These are phyloP conservation scores for Pica pica DNA, from an alignment of 2,113 vertebrate species.

Conservation along the genomic window DNA sequence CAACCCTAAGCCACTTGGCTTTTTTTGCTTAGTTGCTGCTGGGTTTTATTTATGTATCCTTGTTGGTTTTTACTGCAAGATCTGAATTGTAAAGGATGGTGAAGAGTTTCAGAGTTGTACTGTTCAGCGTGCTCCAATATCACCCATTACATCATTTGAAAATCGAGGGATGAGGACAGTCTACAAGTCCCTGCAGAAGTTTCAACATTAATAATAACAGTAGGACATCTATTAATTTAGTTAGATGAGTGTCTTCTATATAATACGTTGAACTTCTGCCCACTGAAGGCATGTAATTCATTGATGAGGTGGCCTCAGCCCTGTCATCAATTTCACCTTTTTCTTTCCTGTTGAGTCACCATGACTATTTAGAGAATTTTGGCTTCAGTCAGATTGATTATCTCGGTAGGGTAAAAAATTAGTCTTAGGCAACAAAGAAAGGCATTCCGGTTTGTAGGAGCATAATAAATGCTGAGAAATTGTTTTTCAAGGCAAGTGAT, in stretches of 20 bases:
- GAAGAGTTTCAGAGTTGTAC: neutral
- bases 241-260: neutral
- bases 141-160: neutral
- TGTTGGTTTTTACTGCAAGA: neutral
- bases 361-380: conserved; percentile 7
- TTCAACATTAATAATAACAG: neutral
- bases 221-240: neutral
- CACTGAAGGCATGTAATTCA: conserved; percentile 7
- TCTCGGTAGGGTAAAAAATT: conserved; percentile 20
- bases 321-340: neutral
- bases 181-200: neutral
- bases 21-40: neutral
- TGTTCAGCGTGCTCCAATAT: neutral
- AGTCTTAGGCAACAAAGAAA: conserved; percentile 21
- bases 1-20: neutral
- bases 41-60: neutral
- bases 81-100: neutral
- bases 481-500: neutral
- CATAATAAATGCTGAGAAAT: conserved; percentile 8
- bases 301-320: neutral
- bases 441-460: neutral
- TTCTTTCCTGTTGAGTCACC: neutral
- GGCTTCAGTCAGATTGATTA: conserved; percentile 32
- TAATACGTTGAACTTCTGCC: neutral
- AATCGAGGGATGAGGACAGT: neutral